Evolutionary conservation across 2,113 vertebrate genomes (phyloP).

Genomic region (mouse (Mus musculus)): GRCm39 chr16:18320001-18320500

Average conservation of each 20-base stretch:
- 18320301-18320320: background rate
- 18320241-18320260: background rate
- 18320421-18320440: background rate
- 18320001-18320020: slow-evolving; percentile 16
- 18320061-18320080: background rate
- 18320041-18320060: background rate
- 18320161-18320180: background rate
- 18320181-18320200: background rate
- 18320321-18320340: background rate
- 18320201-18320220: background rate
- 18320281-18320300: background rate
- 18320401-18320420: slow-evolving; percentile 15
- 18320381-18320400: slow-evolving; percentile 17
- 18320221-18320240: slow-evolving; percentile 4
- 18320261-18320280: background rate
- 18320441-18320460: background rate
- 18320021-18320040: background rate
- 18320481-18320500: background rate
- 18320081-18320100: background rate
- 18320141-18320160: slow-evolving; percentile 7
- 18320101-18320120: background rate
- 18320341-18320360: background rate
- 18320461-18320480: background rate
- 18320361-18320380: background rate
- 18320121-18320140: rapidly evolving